Evolutionary conservation across 2,113 vertebrate genomes (phyloP).

Genomic region (Hystrix cristata): DNA sequence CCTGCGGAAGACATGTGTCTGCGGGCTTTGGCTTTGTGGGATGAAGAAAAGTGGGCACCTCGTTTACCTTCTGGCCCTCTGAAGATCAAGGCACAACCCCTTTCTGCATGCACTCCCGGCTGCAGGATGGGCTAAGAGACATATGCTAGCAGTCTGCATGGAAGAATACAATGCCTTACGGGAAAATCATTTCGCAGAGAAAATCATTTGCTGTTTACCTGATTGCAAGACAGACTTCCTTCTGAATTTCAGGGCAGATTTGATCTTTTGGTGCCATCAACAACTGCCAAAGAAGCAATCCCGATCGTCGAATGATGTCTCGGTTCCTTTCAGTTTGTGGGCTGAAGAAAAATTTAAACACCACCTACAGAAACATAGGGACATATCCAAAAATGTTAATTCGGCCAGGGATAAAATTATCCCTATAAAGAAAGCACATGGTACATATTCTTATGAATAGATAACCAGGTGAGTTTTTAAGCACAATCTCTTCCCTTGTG

Average conservation of each 20-base stretch:
- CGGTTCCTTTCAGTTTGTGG: constrained; percentile 97
- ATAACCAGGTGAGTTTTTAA: constrained; percentile 34
- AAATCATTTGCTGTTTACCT: constrained; percentile 88
- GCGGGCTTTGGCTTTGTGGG: neutral
- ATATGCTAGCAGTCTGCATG: neutral
- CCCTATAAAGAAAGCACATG: constrained; percentile 39
- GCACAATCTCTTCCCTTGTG: constrained; percentile 24
- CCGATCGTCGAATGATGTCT: constrained; percentile 95
- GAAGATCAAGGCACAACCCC: neutral
- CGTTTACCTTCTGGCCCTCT: neutral
- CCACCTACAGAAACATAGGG: constrained; percentile 91
- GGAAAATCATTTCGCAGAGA: neutral
- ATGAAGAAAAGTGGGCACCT: neutral
- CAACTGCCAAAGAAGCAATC: constrained; percentile 97
- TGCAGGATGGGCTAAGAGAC: neutral
- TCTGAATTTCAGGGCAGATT: constrained; percentile 97
- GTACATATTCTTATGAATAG: constrained; percentile 26
- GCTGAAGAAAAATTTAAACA: constrained; percentile 98
- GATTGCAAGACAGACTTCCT: constrained; percentile 97
- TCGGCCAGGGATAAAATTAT: constrained; percentile 63
- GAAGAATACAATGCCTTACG: neutral
- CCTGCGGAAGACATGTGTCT: neutral
- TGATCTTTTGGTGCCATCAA: constrained; percentile 98
- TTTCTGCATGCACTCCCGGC: neutral
- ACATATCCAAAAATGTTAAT: constrained; percentile 56